These are phyloP conservation scores for Kryptolebias ocellatus DNA, from an alignment of 2,797 vertebrate species.

Conservation along the genomic window DNA sequence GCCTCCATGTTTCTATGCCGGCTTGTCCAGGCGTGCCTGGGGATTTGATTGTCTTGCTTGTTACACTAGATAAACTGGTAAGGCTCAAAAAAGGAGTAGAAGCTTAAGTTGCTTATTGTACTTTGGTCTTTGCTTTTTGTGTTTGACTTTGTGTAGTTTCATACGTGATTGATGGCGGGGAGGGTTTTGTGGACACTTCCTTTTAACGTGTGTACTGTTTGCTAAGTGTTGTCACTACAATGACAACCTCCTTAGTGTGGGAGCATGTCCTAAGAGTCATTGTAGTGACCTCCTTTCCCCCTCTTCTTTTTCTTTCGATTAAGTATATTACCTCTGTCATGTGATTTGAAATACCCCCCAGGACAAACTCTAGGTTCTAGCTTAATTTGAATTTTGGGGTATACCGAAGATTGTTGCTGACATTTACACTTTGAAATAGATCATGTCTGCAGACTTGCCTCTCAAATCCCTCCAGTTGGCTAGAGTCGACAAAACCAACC, in stretches of 20 bases:
- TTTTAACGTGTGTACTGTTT: constrained; percentile 51
- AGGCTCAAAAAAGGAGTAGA: constrained; percentile 27
- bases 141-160: constrained; percentile 40
- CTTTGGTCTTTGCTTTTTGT: constrained; percentile 10
- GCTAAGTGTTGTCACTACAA: constrained; percentile 28
- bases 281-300: too few relatives aligned
- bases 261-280: constrained; percentile 2
- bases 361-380: too few relatives aligned
- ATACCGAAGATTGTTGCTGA: too few relatives aligned
- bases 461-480: too few relatives aligned
- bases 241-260: constrained; percentile 14
- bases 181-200: constrained; percentile 21
- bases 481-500: too few relatives aligned
- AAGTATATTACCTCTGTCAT: background rate
- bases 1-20: constrained; percentile 10
- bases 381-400: too few relatives aligned
- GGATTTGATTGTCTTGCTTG: constrained; percentile 42
- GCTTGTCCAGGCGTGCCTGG: constrained; percentile 59
- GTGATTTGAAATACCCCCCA: too few relatives aligned
- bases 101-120: constrained; percentile 21
- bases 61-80: constrained; percentile 41
- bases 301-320: background rate
- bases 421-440: too few relatives aligned
- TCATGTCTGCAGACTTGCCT: too few relatives aligned
- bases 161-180: constrained; percentile 28